phyloP scores from a whole-genome alignment of 2,797 vertebrate species.

The Antrozous pallidus region DNA sequence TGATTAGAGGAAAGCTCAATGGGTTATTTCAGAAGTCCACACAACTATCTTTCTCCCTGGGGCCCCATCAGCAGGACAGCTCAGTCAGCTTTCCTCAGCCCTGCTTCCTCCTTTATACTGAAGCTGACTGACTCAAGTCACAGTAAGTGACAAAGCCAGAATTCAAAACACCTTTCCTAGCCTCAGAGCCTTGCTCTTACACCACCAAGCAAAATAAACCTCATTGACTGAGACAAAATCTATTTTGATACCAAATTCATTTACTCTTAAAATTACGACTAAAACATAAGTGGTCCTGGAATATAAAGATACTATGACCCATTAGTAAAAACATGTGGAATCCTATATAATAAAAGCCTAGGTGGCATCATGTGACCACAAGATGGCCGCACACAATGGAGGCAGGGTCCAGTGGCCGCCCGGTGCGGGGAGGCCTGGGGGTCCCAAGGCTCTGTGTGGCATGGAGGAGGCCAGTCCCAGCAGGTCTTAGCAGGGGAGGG shows the following conservation, averaged over 20 bases:
- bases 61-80: background rate
- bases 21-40: background rate
- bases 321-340: background rate
- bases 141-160: background rate
- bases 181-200: background rate
- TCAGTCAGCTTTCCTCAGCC: background rate
- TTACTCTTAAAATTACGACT: constrained; percentile 36
- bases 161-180: background rate
- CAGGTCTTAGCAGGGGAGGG: too few species aligned
- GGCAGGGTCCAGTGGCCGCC: too few species aligned
- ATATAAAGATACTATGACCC: background rate
- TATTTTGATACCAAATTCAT: background rate
- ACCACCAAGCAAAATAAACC: background rate
- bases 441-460: too few species aligned
- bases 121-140: background rate
- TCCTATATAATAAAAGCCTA: too few species aligned
- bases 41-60: background rate
- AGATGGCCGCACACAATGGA: too few species aligned
- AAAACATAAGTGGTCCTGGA: background rate
- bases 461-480: too few species aligned
- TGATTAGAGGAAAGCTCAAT: background rate
- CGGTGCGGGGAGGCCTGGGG: too few species aligned
- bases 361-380: too few species aligned
- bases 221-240: background rate
- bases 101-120: background rate